A percentile compares a stretch with the other conserved stretches of the same genome.
phyloP scores from a whole-genome alignment of 2,888 invertebrate genomes.

The Nomada fabriciana region DNA sequence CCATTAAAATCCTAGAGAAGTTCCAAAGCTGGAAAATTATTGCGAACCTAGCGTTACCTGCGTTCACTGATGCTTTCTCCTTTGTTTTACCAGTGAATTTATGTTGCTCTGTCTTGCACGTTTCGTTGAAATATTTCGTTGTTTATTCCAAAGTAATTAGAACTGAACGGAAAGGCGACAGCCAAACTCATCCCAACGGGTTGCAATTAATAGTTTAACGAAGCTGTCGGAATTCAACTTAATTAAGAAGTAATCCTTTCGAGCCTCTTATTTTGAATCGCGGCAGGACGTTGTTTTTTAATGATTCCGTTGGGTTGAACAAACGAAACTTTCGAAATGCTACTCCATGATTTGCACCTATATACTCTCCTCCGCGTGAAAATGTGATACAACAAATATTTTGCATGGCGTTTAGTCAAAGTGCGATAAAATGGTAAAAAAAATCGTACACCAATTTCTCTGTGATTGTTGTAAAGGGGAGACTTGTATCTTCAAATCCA shows the following conservation, averaged over 20 bases:
- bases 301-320: constrained; percentile 25
- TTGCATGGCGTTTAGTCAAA: not conserved
- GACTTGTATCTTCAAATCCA: too few relatives aligned
- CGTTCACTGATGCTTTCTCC: not conserved
- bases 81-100: constrained; percentile 36
- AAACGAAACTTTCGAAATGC: constrained; percentile 24
- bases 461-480: too few relatives aligned
- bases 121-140: constrained; percentile 29
- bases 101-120: constrained; percentile 1
- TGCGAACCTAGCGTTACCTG: not conserved
- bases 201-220: constrained; percentile 49
- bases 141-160: constrained; percentile 37
- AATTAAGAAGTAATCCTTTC: constrained; percentile 46
- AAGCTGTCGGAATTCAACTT: constrained; percentile 24
- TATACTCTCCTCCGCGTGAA: not conserved
- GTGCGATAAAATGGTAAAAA: too few relatives aligned
- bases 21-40: constrained; percentile 20
- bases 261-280: constrained; percentile 22
- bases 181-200: not conserved
- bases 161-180: constrained; percentile 26
- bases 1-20: not conserved
- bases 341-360: not conserved
- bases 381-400: not conserved
- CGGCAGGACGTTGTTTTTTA: constrained; percentile 7
- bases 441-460: too few relatives aligned